phyloP scores from a whole-genome alignment of 2,113 vertebrate species.

The Cephalophus harveyi region DNA sequence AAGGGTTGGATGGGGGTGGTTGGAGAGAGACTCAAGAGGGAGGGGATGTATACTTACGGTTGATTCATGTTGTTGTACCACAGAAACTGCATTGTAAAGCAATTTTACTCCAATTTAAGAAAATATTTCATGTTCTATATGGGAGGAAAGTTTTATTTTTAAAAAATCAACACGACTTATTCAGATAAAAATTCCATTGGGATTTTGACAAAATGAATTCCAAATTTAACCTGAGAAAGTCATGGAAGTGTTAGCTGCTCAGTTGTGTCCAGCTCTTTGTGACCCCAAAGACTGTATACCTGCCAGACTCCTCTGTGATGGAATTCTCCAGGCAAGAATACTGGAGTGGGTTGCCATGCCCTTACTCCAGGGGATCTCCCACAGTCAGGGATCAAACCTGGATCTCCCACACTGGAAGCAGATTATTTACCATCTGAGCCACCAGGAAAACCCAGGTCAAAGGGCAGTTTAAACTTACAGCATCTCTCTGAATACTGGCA shows the following conservation, averaged over 20 bases:
- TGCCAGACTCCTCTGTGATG: background rate
- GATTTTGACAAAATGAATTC: background rate
- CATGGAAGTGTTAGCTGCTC: background rate
- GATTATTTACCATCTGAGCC: background rate
- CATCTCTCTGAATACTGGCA: background rate
- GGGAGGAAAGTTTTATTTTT: background rate
- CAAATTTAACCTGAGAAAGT: background rate
- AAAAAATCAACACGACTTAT: background rate
- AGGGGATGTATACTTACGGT: background rate
- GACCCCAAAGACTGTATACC: background rate
- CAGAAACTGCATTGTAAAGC: background rate
- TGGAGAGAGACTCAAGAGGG: background rate
- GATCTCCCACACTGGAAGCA: background rate
- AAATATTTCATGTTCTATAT: background rate
- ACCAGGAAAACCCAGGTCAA: background rate
- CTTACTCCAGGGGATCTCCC: background rate
- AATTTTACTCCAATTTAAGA: background rate
- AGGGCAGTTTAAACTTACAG: background rate
- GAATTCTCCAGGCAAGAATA: background rate
- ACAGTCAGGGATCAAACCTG: background rate
- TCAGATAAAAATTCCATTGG: background rate
- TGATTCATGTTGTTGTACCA: background rate
- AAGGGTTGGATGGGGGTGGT: background rate
- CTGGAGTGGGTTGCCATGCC: background rate
- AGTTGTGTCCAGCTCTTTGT: background rate